phyloP scores from a whole-genome alignment of 2,888 invertebrate genomes.

The Platypus cylindrus region DNA sequence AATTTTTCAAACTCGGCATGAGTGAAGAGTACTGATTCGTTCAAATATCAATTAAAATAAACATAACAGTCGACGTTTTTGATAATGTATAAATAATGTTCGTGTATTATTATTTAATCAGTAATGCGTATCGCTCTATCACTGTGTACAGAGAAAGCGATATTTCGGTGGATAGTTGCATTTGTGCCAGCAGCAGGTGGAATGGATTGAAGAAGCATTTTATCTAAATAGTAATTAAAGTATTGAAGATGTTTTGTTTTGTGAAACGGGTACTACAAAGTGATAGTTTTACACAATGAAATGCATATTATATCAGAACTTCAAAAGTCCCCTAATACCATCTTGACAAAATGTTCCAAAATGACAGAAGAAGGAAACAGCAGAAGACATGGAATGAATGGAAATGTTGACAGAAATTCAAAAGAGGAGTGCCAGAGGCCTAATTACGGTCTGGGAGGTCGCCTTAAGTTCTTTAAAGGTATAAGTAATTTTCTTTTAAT shows the following conservation, averaged over 20 bases:
- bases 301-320: slow-evolving; percentile 47
- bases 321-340: slow-evolving; percentile 44
- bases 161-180: slow-evolving; percentile 24
- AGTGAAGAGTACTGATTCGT: slow-evolving; percentile 16
- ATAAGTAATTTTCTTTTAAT: slow-evolving; percentile 10
- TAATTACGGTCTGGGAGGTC: slow-evolving; percentile 48
- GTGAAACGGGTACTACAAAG: slow-evolving; percentile 32
- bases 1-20: slow-evolving; percentile 30
- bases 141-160: slow-evolving; percentile 23
- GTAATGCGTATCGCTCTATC: slow-evolving; percentile 11
- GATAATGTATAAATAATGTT: slow-evolving; percentile 21
- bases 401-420: slow-evolving; percentile 48
- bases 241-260: slow-evolving; percentile 36
- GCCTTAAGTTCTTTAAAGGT: slow-evolving; percentile 73
- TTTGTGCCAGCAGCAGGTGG: slow-evolving; percentile 34
- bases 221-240: slow-evolving; percentile 7
- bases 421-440: slow-evolving; percentile 31
- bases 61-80: slow-evolving; percentile 14
- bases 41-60: slow-evolving; percentile 22
- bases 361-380: slow-evolving; percentile 55
- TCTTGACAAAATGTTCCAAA: slow-evolving; percentile 60
- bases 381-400: slow-evolving; percentile 60
- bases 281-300: slow-evolving; percentile 45
- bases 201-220: slow-evolving; percentile 28
- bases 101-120: slow-evolving; percentile 16